These are phyloP conservation scores for Tetragonisca angustula DNA, from an alignment of 2,888 invertebrate genomes.

Conservation along the genomic window DNA sequence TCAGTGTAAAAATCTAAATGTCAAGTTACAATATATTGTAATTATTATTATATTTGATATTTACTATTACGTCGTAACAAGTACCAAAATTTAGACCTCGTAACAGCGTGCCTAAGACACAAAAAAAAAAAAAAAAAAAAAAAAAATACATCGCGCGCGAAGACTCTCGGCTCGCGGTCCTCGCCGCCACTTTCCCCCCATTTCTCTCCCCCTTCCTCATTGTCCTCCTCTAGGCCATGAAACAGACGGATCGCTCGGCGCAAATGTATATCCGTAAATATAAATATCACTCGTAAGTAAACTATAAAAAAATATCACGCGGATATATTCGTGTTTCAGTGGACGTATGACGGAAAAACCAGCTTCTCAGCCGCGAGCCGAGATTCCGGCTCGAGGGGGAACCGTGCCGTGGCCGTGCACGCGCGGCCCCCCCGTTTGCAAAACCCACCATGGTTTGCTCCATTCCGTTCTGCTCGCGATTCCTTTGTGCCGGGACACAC, in stretches of 20 bases:
- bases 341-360: slow-evolving; percentile 44
- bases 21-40: neutral
- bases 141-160: neutral
- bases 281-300: slow-evolving; percentile 56
- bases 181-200: neutral
- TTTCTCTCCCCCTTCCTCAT: slow-evolving; percentile 3
- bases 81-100: neutral
- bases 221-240: slow-evolving; percentile 54
- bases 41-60: no score
- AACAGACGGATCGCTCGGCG: slow-evolving; percentile 56
- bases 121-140: neutral
- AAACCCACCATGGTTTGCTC: slow-evolving; percentile 12
- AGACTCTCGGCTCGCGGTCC: neutral
- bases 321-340: slow-evolving; percentile 50
- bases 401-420: slow-evolving; percentile 18
- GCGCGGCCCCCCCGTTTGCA: neutral
- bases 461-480: slow-evolving; percentile 22
- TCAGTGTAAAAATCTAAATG: neutral
- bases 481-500: slow-evolving; percentile 57
- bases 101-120: neutral
- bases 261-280: slow-evolving; percentile 62
- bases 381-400: neutral
- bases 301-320: slow-evolving; percentile 66
- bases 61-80: no score
- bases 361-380: neutral